Evolutionary conservation across 2,113 vertebrate genomes (phyloP).

Genomic region (human): GRCh38 chr5:180052501-180053000

Average conservation of each 20-base stretch:
- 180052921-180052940: background rate
- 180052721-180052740: background rate
- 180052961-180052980: background rate
- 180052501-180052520: background rate
- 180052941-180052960: background rate
- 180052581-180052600: background rate
- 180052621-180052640: background rate
- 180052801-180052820: background rate
- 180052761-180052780: background rate
- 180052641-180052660: background rate
- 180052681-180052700: background rate
- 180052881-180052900: background rate
- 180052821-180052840: background rate
- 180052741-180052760: background rate
- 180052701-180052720: background rate
- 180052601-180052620: background rate
- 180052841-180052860: background rate
- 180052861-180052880: background rate
- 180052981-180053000: background rate
- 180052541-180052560: background rate
- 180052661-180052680: background rate
- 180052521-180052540: background rate
- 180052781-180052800: background rate
- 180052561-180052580: background rate
- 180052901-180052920: conserved; percentile 28